phyloP scores from a whole-genome alignment of 23 tunicate species.

The Ciona savignyi region DNA sequence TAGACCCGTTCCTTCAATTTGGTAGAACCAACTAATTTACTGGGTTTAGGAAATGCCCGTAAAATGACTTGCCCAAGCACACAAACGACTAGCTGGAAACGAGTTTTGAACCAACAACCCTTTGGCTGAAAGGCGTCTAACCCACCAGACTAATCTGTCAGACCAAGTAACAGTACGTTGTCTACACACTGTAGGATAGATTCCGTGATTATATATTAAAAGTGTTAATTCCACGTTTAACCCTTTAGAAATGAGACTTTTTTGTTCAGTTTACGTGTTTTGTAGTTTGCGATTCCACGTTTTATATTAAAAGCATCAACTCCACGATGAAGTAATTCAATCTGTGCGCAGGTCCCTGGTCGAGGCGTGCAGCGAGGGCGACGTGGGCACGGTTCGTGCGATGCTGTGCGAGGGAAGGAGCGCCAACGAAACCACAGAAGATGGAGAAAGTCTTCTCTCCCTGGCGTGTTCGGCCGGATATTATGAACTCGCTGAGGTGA shows the following conservation, averaged over 20 bases:
- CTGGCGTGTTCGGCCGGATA: constrained; percentile 92
- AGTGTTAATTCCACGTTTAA: background rate
- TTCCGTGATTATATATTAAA: background rate
- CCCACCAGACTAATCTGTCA: too few species aligned
- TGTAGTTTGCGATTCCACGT: background rate
- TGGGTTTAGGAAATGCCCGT: too few species aligned
- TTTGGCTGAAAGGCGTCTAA: too few species aligned
- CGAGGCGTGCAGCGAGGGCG: constrained; percentile 93
- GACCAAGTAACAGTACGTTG: too few species aligned
- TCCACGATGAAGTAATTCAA: background rate
- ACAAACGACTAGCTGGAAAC: too few species aligned
- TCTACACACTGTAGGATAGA: background rate
- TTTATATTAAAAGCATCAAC: too few species aligned
- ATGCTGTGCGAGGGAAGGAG: constrained; percentile 67
- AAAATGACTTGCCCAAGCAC: too few species aligned
- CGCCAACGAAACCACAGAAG: constrained; percentile 92
- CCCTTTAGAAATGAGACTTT: background rate
- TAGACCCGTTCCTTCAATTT: too few species aligned
- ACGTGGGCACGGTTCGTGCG: constrained; percentile 67
- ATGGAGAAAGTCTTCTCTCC: constrained; percentile 81
- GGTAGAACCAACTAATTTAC: too few species aligned
- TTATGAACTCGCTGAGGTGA: constrained; percentile 85
- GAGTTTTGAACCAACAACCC: too few species aligned
- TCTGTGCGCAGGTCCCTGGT: constrained; percentile 54
- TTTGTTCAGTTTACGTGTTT: background rate